Conservation (phyloP, 2,888 invertebrate genomes). For the Drosophila kokeensis region DNA sequence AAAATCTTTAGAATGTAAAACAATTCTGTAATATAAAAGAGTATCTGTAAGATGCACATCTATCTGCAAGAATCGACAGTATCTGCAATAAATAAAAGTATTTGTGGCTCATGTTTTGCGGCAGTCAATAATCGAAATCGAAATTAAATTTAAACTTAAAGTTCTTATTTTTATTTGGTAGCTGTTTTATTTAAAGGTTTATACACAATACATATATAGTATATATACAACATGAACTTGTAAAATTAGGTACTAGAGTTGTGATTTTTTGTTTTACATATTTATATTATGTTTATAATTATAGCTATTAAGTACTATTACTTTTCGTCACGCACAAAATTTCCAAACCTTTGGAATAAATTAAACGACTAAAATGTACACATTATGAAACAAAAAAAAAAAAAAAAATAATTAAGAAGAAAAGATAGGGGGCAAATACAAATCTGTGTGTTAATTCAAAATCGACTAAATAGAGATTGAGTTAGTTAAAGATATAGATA, state of each 20-base stretch:
- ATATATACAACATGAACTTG: conserved; percentile 75
- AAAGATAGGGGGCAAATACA: conserved; percentile 20
- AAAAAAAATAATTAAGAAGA: conserved; percentile 19
- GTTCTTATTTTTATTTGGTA: conserved; percentile 63
- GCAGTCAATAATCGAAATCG: background rate
- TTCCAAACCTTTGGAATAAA: conserved; percentile 80
- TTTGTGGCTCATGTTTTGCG: background rate
- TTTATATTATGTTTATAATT: conserved; percentile 60
- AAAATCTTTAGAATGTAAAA: background rate
- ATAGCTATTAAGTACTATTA: conserved; percentile 76
- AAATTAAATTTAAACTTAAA: conserved; percentile 12
- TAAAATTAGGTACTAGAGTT: conserved; percentile 74
- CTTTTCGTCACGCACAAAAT: conserved; percentile 71
- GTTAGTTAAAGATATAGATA: conserved; percentile 3
- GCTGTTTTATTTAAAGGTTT: conserved; percentile 78
- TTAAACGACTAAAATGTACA: conserved; percentile 81
- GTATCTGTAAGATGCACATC: background rate
- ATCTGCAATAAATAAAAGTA: background rate
- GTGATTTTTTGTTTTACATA: conserved; percentile 24
- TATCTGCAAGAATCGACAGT: background rate
- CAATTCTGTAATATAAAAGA: background rate
- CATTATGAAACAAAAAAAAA: conserved; percentile 70
- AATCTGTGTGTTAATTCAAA: conserved; percentile 15
- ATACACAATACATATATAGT: conserved; percentile 65
- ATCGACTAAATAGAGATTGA: background rate